phyloP scores from a whole-genome alignment of 1,140 invertebrate genomes.

The Bombus sylvicola region DNA sequence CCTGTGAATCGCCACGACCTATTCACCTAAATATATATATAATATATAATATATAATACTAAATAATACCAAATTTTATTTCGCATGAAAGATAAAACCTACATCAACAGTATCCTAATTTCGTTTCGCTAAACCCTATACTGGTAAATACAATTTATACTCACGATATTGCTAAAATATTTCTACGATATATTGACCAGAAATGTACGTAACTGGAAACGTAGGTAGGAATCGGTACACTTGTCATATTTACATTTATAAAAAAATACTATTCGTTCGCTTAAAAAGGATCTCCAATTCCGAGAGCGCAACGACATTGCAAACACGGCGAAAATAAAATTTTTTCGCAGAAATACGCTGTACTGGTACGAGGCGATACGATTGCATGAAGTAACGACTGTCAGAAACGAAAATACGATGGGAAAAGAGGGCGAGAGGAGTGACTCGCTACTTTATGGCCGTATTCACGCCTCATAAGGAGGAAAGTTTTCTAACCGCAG shows the following conservation, averaged over 20 bases:
- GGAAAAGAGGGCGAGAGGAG: neutral
- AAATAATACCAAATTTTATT: too few species aligned
- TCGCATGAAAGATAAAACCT: too few species aligned
- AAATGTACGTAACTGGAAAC: neutral
- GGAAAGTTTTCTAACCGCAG: conserved; percentile 4
- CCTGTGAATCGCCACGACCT: too few species aligned
- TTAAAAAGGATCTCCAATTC: neutral
- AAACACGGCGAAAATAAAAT: neutral
- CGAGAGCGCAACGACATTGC: neutral
- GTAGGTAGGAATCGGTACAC: neutral
- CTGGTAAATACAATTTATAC: too few species aligned
- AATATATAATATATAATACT: too few species aligned
- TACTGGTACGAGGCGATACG: neutral
- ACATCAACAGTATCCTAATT: too few species aligned
- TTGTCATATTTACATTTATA: neutral
- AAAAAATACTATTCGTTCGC: neutral
- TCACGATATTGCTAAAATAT: too few species aligned
- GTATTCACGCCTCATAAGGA: conserved; percentile 27
- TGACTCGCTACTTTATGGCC: conserved; percentile 16
- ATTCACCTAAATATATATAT: too few species aligned
- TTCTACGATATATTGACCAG: too few species aligned
- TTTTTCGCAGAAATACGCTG: neutral
- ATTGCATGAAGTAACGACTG: neutral
- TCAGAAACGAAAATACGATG: conserved; percentile 19
- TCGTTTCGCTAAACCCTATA: too few species aligned